These are phyloP conservation scores for Limnephilus auricula DNA, from an alignment of 2,888 invertebrate genomes.

Conservation along the genomic window DNA sequence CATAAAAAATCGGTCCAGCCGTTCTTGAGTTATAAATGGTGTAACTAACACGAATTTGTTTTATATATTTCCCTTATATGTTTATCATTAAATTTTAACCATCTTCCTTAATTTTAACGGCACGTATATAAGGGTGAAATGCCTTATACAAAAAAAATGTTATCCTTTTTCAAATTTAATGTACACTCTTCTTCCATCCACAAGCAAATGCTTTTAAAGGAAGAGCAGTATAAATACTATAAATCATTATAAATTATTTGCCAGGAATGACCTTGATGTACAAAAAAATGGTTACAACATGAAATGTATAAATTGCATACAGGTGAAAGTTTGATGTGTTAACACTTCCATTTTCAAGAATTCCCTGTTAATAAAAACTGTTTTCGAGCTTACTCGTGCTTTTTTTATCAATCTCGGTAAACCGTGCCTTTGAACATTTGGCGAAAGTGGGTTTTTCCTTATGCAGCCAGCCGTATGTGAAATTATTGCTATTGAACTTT, in stretches of 20 bases:
- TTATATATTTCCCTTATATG: no score
- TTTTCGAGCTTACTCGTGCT: neutral
- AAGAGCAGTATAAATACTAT: no score
- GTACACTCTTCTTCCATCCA: no score
- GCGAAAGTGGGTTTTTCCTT: conserved; percentile 19
- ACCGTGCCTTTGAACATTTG: neutral
- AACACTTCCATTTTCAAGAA: neutral
- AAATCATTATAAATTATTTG: neutral
- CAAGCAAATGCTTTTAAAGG: no score
- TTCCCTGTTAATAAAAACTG: neutral
- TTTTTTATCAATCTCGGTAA: neutral
- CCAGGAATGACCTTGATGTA: neutral
- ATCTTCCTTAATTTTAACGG: no score
- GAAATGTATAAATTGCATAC: neutral
- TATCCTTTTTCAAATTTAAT: no score
- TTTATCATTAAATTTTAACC: no score
- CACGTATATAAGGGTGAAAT: no score
- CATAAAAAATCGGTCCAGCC: no score
- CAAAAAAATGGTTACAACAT: neutral
- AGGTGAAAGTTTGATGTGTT: neutral
- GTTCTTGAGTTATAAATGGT: no score
- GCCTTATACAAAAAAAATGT: no score
- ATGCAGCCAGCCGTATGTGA: neutral
- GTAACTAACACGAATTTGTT: no score
- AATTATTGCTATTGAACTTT: neutral